Evolutionary conservation across 2,888 invertebrate genomes (phyloP), one percentile per base, ranked within the genome.

Genomic region (Plemyria rubiginata): DNA sequence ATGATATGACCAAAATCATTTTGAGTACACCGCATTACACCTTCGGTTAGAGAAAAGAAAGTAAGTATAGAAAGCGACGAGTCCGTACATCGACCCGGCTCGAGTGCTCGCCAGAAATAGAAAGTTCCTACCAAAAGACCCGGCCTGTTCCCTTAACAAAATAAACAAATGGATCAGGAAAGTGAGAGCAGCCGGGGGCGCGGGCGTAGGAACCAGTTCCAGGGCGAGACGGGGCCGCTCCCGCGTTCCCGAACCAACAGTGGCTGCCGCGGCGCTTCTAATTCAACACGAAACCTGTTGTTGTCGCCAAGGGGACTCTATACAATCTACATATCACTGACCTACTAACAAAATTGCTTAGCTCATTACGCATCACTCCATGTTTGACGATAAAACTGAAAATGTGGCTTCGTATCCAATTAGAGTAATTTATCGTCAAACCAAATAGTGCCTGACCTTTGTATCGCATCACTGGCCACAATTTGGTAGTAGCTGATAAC

Each of bases 41-140:
- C 72, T 81, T 78, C 82, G 82, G 36, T 38, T 38, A 38, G 77
- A 87, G 90, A 91, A 92, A 91, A 90, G 91, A 92, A 92, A 91
- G 90, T 91, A 87, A 85, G 84, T 84, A 84, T 91, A 91, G 92
- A 92, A 92, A 92, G 92, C 88, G 88, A 85, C 80, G 79, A 79
- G 81, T 78, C 74, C 84, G 90, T 85, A 76, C 91, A 81, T 87
- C 90, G 90, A 90, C 90, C 89, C 86, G 88, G 74, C 78, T 85
- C 83, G 84, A 88, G 81, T 85, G 81, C 79, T 66, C 83, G 87
- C 86, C 89, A 89, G 91, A 92, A 92, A 92, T 91, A 92, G 92
- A 92, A 92, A 92, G 92, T 91, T 85, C 76, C 82, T 79, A 86
- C 87, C 85, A 81, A 88, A 88, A 89, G 80, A 84, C 82, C 72